Base-by-base conservation (phyloP, 2,113 vertebrate genomes). In the Motacilla alba region DNA sequence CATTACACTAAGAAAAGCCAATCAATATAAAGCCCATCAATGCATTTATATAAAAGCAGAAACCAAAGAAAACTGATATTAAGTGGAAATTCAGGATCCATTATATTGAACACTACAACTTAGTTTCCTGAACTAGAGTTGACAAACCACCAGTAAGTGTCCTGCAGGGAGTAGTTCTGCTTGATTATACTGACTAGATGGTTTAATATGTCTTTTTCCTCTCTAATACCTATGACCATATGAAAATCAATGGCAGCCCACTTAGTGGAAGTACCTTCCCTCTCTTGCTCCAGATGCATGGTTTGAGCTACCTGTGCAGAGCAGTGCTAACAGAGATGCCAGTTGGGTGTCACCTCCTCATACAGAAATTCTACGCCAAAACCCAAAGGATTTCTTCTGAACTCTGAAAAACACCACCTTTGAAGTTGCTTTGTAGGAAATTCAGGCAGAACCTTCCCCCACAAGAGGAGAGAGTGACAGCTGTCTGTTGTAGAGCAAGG, bases 61-160 rank as follows among this genome's bases (percentile, higher is more conserved):
- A 96, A 87, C 89, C 93, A 90, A 94, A 89, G 94, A 96, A 96
- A 97, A 96, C 69, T 93, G 86, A 87, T 96, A 97, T 96, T 96
- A 96, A 96, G 89, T 96, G 90, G 94, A 90, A 95, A 94, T 96
- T 92, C 67, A 95, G 92, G 81, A 90, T 92, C 90, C 79, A 95
- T 94, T 95, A 78, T 88, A 95, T 88, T 92, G 94, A 96, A 89
- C 76, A 62, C 76, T 89, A 90, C 88, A 94, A 81, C 69, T 95
- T 93, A 92, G 93, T 95, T 97, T 97, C 94, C 95, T 96, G 96
- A 96, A 92, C 88, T 89, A 30, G 80, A 92, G 73, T 92, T 97
- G 94, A 96, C 93, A 96, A 96, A 92, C 93, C 94, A 96, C 76
- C 64, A 72, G 93, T 84, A 96, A 97, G 83, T 76, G 62, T 94